Base-by-base conservation (phyloP, 2,797 vertebrate genomes). In the Crypturellus tataupa region DNA sequence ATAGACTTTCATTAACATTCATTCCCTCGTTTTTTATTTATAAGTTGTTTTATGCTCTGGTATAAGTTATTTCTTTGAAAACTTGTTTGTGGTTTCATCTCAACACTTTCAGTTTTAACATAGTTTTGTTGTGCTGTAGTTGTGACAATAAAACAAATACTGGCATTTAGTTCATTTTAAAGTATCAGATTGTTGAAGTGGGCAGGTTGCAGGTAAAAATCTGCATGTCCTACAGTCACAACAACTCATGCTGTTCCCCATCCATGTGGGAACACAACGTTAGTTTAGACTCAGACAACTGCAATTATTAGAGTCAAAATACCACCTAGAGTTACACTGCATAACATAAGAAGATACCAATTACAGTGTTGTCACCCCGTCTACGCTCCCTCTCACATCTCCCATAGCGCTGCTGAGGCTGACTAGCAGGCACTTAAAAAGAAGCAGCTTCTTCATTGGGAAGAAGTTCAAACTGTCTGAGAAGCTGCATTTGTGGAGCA, bases 251-350 rank as follows among this genome's bases (percentile, higher is more conserved):
- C n/a, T 31, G 63, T 62, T 80, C 42, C 40, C 44, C 49, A 49
- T 64, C 77, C 37, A 15, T 9, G 39, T 10, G 2, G 31, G 6
- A 86, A 24, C 24, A 82, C 56, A 47, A 19, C 4, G 33, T 24
- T 3, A 86, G 56, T 76, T 86, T 35, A 72, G 70, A 70, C 15
- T 86, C 80, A 89, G 86, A 92, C 86, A 90, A 68, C 25, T 12
- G 33, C 81, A 94, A 95, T 92, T 62, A 87, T 80, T 59, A 70
- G 73, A 62, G 95, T 76, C 93, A 94, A 42, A 68, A 44, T 33
- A 35, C 77, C 92, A 85, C 12, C 40, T 6, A 0, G 33, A 81
- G 70, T 42, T 75, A 33, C 64, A 53, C 1, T 11, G 64, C 44
- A 12, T 9, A 14, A 78, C 33, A 88, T 65, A 31, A 33, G 10